Evolutionary conservation across 2,797 vertebrate genomes (phyloP), one percentile per base, ranked within the genome.

Genomic region (Bovichtus variegatus): DNA sequence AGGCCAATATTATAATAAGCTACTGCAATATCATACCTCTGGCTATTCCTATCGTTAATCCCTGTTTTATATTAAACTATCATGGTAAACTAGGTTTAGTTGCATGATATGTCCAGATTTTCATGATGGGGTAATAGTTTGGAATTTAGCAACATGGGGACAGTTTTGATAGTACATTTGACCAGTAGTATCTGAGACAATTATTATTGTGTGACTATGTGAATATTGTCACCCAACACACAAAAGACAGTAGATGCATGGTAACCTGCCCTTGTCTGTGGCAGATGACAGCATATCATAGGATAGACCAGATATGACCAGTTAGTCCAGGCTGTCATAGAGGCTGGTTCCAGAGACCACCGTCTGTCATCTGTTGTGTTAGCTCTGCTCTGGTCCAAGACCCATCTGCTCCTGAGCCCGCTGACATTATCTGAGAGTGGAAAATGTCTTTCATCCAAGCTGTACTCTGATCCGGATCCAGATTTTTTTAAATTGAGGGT

Each of bases 331-430:
- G 84, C 83, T 90, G 88, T 91, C 80, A 80, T 81, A 69, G 82
- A 81, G 82, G 43, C 76, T 88, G 88, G 74, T 90, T 92, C 90
- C 91, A 92, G 81, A 84, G 86, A 89, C 80, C 82, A 89, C 88
- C 82, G 85, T 90, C 91, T 93, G 93, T 92, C 88, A 90, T 89
- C 87, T 93, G 87, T 81, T 89, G 84, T 88, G 86, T 74, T 71
- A 68, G 78, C 76, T 49, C 72, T 78, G 81, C 68, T 85, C 83
- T 73, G 68, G 79, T 88, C 76, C 83, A n/a, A 84, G 74, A 89
- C 88, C 91, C 90, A 92, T 90, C 92, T 93, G 91, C 88, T 92
- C 84, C 81, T 77, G 70, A 89, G 83, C 81, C 74, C 46, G 9
- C 81, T 83, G 71, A 86, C 70, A 82, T 85, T 80, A 89, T 88